Evolutionary conservation across 2,797 vertebrate species (phyloP), one percentile per base, ranked within the genome.

Genomic region (Rhyacichthys aspro): DNA sequence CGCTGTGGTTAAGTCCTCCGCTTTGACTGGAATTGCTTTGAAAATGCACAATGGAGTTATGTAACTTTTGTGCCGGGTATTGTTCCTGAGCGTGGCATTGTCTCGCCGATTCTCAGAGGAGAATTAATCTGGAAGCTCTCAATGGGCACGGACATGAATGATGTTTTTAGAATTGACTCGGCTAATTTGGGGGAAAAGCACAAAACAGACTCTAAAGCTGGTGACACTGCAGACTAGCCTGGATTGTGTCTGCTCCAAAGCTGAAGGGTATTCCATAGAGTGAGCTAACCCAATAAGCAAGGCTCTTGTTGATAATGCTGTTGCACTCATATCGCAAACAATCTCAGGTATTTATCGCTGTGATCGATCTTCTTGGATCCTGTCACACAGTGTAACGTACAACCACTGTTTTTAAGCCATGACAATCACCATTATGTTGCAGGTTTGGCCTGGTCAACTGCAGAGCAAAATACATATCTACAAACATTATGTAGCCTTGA

Each of bases 1-100:
- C 43, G 19, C 56, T 50, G 60, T 63, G 62, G 58, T 69, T 61
- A 38, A 52, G 64, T 73, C 56, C 69, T 54, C 17, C 17, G 49
- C 50, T 74, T 58, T 67, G 46, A 69, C 38, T 46, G 39, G 39
- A 48, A 15, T 38, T 28, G 8, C 37, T 39, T 66, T 2, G 17
- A 59, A 68, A 52, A 62, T 15, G 37, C 23, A 60, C 50, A 28
- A 43, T 43, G 44, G 56, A 33, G 23, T 59, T 53, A 33, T 42
- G 49, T 19, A 45, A 70, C 39, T 52, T 55, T 55, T 55, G 50
- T 53, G 38, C 50, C 14, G 50, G 19, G 50, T 37, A 53, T 53
- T 53, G 50, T 53, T 53, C 37, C 50, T 12, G 18, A n/a, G 36
- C 50, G 18, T 28, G 36, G 36, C 37, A 39, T 53, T 53, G 50